phyloP scores from a whole-genome alignment of 2,888 invertebrate species.

The Euclidia mi region DNA sequence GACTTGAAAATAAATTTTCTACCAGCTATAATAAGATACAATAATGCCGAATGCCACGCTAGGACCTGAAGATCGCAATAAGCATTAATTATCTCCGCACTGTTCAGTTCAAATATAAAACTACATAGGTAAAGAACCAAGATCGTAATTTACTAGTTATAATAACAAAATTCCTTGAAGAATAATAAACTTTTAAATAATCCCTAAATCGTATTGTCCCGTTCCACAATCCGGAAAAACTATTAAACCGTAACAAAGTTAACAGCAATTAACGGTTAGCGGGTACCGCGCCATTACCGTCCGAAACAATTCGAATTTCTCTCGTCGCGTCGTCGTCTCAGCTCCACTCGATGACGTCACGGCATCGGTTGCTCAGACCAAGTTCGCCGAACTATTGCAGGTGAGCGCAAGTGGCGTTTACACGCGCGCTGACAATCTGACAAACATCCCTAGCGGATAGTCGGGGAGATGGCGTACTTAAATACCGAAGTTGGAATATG shows the following conservation, averaged over 20 bases:
- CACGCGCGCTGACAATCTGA: slow-evolving; percentile 65
- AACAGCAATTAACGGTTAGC: slow-evolving; percentile 41
- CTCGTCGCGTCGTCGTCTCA: slow-evolving; percentile 39
- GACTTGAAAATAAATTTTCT: no score
- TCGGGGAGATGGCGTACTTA: slow-evolving; percentile 36
- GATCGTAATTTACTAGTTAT: no score
- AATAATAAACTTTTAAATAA: no score
- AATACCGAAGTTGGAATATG: no score
- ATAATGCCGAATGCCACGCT: no score
- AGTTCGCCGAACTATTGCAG: slow-evolving; percentile 51
- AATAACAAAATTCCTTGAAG: no score
- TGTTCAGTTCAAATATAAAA: no score
- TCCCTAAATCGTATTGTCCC: no score
- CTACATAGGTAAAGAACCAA: no score
- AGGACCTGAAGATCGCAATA: no score
- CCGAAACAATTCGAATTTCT: slow-evolving; percentile 43
- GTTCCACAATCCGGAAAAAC: background rate
- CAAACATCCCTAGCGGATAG: slow-evolving; percentile 63
- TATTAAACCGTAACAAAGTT: slow-evolving; percentile 20
- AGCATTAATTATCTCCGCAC: no score
- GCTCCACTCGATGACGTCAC: slow-evolving; percentile 46
- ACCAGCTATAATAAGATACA: no score
- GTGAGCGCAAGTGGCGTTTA: slow-evolving; percentile 50
- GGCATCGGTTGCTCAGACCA: slow-evolving; percentile 34
- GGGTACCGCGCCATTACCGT: slow-evolving; percentile 36